phyloP scores from a whole-genome alignment of 2,797 vertebrate genomes.

The Cossypha heuglini region DNA sequence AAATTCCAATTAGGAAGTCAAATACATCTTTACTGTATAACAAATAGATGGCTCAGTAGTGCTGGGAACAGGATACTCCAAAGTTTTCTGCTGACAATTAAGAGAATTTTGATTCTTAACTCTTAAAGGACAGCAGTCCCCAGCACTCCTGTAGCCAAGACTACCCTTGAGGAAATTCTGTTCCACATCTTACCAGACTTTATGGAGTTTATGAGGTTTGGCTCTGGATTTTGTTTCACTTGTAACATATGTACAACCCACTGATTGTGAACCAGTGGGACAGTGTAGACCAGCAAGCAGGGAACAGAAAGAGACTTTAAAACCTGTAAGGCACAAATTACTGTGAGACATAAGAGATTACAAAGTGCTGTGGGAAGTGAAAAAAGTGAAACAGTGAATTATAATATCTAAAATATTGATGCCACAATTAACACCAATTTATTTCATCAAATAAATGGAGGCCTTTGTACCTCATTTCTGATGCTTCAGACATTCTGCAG shows the following conservation, averaged over 20 bases:
- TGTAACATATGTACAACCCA: background rate
- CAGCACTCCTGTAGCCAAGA: background rate
- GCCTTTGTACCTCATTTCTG: background rate
- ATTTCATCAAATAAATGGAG: background rate
- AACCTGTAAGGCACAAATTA: background rate
- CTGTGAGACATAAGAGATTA: background rate
- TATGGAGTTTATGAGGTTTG: background rate
- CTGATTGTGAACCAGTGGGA: background rate
- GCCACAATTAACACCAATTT: background rate
- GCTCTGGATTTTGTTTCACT: background rate
- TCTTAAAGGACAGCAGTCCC: background rate
- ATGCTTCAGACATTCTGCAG: background rate
- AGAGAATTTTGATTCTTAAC: background rate
- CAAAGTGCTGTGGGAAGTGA: background rate
- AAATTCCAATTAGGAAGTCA: constrained; percentile 24
- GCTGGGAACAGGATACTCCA: background rate
- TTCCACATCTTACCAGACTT: background rate
- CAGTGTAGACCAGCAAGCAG: background rate
- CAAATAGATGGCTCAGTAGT: background rate
- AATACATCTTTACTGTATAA: background rate
- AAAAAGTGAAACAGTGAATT: background rate
- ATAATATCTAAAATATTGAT: background rate
- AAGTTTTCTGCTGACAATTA: background rate
- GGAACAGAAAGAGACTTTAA: background rate
- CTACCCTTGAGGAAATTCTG: background rate